Evolutionary conservation across 2,888 invertebrate species (phyloP).

Genomic region (Microdon myrmicae): DNA sequence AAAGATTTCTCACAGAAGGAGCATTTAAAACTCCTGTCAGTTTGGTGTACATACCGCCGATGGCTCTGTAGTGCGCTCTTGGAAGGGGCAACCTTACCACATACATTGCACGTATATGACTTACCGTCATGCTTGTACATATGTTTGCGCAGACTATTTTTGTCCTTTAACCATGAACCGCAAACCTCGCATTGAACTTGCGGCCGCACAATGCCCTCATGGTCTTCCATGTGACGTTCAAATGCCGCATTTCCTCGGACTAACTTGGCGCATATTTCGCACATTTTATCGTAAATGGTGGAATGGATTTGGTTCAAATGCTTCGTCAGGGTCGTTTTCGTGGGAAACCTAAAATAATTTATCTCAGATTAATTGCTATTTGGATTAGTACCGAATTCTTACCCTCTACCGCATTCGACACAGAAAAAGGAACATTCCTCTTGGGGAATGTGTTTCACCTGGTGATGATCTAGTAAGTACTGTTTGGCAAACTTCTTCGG

Average conservation of each 20-base stretch:
- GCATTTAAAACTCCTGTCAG: conserved; percentile 51
- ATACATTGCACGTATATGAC: conserved; percentile 49
- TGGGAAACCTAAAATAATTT: conserved; percentile 35
- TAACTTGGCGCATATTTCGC: conserved; percentile 55
- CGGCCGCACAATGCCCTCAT: conserved; percentile 51
- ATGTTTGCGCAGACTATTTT: conserved; percentile 53
- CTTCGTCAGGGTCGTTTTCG: conserved; percentile 40
- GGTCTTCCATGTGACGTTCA: conserved; percentile 53
- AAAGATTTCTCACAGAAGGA: conserved; percentile 59
- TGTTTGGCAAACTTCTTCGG: conserved; percentile 54
- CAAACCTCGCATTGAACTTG: conserved; percentile 54
- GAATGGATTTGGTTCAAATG: conserved; percentile 48
- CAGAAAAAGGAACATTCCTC: conserved; percentile 45
- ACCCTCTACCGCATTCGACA: conserved; percentile 52
- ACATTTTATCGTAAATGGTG: conserved; percentile 52
- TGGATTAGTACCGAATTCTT: neutral
- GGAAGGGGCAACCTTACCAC: conserved; percentile 54
- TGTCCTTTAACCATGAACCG: conserved; percentile 54
- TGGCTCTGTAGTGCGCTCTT: conserved; percentile 55
- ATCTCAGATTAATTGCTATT: neutral
- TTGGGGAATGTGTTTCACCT: conserved; percentile 32
- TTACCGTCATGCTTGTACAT: conserved; percentile 50
- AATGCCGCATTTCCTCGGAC: conserved; percentile 54
- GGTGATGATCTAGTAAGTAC: conserved; percentile 53
- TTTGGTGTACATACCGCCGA: conserved; percentile 52